Base-by-base conservation (phyloP, 2,113 vertebrate genomes). In the Orientallactaga bullata region DNA sequence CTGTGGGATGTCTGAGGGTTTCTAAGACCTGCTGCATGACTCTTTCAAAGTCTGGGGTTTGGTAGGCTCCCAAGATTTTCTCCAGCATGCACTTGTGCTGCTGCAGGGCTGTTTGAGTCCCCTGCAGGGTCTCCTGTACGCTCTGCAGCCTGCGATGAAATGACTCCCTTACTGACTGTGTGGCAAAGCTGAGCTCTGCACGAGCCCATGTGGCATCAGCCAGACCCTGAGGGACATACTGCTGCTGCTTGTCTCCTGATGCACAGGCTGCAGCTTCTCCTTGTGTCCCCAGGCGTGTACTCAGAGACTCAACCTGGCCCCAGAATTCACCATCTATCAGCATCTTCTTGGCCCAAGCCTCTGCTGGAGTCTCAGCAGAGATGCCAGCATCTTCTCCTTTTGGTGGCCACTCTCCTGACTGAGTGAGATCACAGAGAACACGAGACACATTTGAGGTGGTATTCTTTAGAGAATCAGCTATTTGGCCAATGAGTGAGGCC, bases 321-420 rank as follows among this genome's bases (percentile, higher is more conserved):
- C 99, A 99, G 96, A 99, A 99, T 24, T 98, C 98, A 61, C 98
- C 98, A 94, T 99, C 99, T 65, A 99, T 97, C 95, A 99, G 97
- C 65, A 99, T 96, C 96, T 99, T 99, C 95, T 98, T 99, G 71
- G 98, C 98, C 95, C 99, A 98, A 90, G 98, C 15, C 0, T 99
- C 97, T 35, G 98, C 98, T 87, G 99, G 98, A 85, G 98, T 96
- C 3, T 96, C 66, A 1, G 97, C 82, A 39, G 98, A 85, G 28
- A 82, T 73, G n/a, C 87, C 82, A 66, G 94, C 80, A 96, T 88
- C 97, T 85, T 85, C 98, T 80, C 96, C 96, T 97, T 94, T 96
- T 96, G 95, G 97, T 85, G 69, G 97, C 11, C 92, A 96, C 81
- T 98, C 97, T 1, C 98, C 96, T 0, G 98, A 98, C 92, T 98